Base-by-base conservation (phyloP, 2,113 vertebrate species). In the Plotosus lineatus region DNA sequence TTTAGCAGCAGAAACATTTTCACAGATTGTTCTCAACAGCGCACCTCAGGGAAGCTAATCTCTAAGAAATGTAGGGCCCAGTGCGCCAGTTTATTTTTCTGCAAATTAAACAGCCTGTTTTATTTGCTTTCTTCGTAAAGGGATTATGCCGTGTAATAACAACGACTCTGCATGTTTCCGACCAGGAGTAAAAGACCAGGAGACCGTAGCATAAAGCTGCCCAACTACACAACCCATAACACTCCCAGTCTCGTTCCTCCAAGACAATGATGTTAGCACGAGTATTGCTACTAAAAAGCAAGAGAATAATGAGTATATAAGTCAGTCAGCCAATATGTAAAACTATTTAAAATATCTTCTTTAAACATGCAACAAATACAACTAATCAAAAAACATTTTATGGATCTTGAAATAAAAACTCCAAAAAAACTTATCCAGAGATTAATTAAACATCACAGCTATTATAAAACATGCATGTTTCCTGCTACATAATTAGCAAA, bases 61-160 rank as follows among this genome's bases (percentile, higher is more conserved):
- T 85, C 82, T 81, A 14, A 76, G 56, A 77, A 88, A 86, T 84
- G 86, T 72, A 21, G 23, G 42, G 28, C 86, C 75, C 8, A 84
- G 83, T 81, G 77, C 66, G 77, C 82, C 80, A 63, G 81, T 84
- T 87, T 91, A 90, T 92, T 92, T 93, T 86, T 82, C 84, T 79
- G 82, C 86, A 88, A 86, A 88, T 91, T 89, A 89, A 89, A 86
- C 19, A 36, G 84, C 69, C 77, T 76, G 82, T 88, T 84, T 73
- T 88, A 78, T 85, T 87, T 76, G 81, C 82, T 83, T 85, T 82
- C 72, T 81, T 75, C 73, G 61, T 79, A 79, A 82, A 75, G 80
- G 50, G 73, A 85, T 82, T 81, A 81, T 74, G 75, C 75, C 82
- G 66, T 66, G 68, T 78, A 82, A 84, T 84, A 85, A 85, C 82